Percentiles rank a stretch among this genome's conserved stretches.
Evolutionary conservation across 2,113 vertebrate genomes (phyloP).

Genomic region (Accipiter cooperii): DNA sequence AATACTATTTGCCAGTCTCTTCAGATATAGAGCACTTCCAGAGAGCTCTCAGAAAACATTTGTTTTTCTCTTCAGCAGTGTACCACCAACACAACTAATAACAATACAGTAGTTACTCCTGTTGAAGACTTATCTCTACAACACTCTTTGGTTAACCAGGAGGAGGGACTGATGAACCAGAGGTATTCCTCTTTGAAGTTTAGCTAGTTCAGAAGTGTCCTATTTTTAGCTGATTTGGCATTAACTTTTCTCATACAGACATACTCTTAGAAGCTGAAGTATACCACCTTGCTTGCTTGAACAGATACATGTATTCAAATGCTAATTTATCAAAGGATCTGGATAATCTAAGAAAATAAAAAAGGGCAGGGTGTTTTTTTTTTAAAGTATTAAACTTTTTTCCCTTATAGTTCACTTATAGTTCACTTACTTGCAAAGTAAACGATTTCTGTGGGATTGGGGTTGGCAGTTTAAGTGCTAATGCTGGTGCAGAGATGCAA

Average conservation of each 20-base stretch:
- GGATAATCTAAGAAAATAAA: background rate
- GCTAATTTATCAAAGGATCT: background rate
- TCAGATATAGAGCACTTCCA: background rate
- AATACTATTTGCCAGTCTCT: background rate
- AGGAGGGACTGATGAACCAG: background rate
- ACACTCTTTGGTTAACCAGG: background rate
- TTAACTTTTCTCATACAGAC: background rate
- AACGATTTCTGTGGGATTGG: constrained; percentile 86
- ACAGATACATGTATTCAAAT: background rate
- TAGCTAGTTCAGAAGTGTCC: background rate
- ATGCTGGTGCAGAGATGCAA: constrained; percentile 73
- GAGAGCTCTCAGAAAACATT: background rate
- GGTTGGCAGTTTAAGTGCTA: constrained; percentile 83
- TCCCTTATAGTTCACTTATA: background rate
- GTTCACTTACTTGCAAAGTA: constrained; percentile 71
- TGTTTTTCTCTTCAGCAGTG: background rate
- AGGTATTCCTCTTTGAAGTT: background rate
- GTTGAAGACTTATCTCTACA: background rate
- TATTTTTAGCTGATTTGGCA: background rate
- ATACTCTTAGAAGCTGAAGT: background rate
- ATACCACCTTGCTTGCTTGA: background rate
- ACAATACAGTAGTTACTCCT: background rate
- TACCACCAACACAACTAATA: background rate
- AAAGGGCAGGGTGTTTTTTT: background rate
- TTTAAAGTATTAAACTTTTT: background rate